phyloP scores from a whole-genome alignment of 2,113 vertebrate species.

The Dipodomys ordii region DNA sequence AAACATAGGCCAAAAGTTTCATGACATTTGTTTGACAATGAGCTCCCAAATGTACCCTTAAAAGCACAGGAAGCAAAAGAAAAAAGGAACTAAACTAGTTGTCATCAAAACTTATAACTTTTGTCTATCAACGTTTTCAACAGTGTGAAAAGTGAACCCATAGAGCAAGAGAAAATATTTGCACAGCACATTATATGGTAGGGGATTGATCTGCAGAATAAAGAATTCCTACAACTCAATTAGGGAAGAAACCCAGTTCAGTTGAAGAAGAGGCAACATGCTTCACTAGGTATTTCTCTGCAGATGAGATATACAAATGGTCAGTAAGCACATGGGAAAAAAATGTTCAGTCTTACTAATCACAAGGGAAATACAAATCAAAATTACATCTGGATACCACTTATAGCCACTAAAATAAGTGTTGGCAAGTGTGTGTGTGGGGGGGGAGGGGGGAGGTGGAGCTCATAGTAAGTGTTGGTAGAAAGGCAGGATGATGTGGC shows the following conservation, averaged over 20 bases:
- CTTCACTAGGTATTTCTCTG: neutral
- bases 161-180: neutral
- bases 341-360: neutral
- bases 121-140: neutral
- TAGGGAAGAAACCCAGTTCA: neutral
- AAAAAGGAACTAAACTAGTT: neutral
- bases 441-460: neutral
- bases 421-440: neutral
- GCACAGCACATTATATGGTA: neutral
- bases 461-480: neutral
- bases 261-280: neutral
- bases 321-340: neutral
- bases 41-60: neutral
- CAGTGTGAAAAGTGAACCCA: neutral
- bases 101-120: slow-evolving; percentile 17
- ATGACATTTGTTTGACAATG: neutral
- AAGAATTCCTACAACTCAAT: slow-evolving; percentile 34
- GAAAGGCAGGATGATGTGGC: neutral
- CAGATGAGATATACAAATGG: neutral
- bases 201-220: neutral
- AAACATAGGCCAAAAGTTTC: neutral
- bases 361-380: neutral
- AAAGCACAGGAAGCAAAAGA: neutral
- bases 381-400: neutral
- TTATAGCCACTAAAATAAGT: neutral